Percentiles rank a stretch among this genome's conserved stretches.
These are phyloP conservation scores for Hyalella azteca DNA, from an alignment of 2,888 invertebrate genomes.

Conservation along the genomic window DNA sequence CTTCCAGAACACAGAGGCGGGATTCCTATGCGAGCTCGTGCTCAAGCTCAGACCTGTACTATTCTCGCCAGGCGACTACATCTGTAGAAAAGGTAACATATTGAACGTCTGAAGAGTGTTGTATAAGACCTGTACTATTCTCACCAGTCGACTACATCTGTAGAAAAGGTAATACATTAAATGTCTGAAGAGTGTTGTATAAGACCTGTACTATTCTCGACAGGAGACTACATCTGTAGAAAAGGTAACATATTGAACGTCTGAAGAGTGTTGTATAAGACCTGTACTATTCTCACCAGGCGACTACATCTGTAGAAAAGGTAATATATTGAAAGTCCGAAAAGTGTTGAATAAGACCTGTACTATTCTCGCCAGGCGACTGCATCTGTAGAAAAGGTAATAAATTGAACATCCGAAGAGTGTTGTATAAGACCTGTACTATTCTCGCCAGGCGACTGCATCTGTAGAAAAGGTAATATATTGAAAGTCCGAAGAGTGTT, in stretches of 20 bases:
- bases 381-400: constrained; percentile 99
- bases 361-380: constrained; percentile 97
- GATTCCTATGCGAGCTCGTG: constrained; percentile 96
- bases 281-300: too few relatives aligned
- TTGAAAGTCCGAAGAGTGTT: too few relatives aligned
- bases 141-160: constrained; percentile 99
- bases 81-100: constrained; percentile 99
- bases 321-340: constrained; percentile 66
- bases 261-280: too few relatives aligned
- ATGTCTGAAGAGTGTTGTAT: too few relatives aligned
- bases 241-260: too few relatives aligned
- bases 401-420: too few relatives aligned
- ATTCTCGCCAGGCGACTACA: constrained; percentile 98
- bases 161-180: constrained; percentile 87
- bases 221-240: constrained; percentile 97
- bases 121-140: constrained; percentile 95
- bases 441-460: constrained; percentile 98
- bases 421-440: constrained; percentile 96
- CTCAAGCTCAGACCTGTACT: constrained; percentile 91
- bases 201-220: constrained; percentile 96
- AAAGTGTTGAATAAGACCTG: constrained; percentile 72
- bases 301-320: constrained; percentile 99
- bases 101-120: too few relatives aligned
- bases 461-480: too few relatives aligned
- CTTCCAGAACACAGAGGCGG: constrained; percentile 99